A percentile compares a stretch with the other conserved stretches of the same genome.
Conservation (phyloP, 2,888 invertebrate species). For the Lottia scabra region DNA sequence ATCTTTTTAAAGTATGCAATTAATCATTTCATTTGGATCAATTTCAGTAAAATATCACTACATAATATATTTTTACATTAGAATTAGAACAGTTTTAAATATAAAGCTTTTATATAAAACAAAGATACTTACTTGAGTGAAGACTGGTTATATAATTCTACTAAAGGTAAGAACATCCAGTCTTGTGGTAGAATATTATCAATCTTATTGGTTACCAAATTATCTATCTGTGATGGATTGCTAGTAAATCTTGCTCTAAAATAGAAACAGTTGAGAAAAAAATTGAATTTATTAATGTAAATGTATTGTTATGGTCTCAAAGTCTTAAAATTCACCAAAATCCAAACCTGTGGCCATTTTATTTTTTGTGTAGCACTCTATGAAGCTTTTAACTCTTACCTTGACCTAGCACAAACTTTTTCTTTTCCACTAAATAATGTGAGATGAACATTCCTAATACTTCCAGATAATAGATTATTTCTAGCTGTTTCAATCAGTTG, state of each 20-base stretch:
- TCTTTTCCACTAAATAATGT: constrained; percentile 44
- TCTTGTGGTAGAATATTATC: constrained; percentile 55
- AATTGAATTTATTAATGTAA: too few species aligned
- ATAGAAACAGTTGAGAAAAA: not conserved
- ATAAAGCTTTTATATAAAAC: too few species aligned
- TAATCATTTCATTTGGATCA: too few species aligned
- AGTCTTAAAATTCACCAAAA: too few species aligned
- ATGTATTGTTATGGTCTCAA: too few species aligned
- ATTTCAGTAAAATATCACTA: too few species aligned
- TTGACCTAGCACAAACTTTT: constrained; percentile 44
- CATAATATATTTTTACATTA: too few species aligned
- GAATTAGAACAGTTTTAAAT: too few species aligned
- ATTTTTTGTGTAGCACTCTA: constrained; percentile 12
- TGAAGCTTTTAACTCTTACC: constrained; percentile 31
- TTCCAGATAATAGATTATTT: constrained; percentile 28
- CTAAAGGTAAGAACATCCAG: constrained; percentile 64
- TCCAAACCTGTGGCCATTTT: not conserved
- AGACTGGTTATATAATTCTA: constrained; percentile 52
- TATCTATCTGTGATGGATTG: constrained; percentile 30
- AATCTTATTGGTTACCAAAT: constrained; percentile 36
- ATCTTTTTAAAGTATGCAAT: not conserved
- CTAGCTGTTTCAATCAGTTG: constrained; percentile 43
- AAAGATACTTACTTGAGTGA: constrained; percentile 14
- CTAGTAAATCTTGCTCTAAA: constrained; percentile 38
- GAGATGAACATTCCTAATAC: constrained; percentile 55